phyloP scores from a whole-genome alignment of 2,113 vertebrate genomes.

The Phodopus roborovskii region DNA sequence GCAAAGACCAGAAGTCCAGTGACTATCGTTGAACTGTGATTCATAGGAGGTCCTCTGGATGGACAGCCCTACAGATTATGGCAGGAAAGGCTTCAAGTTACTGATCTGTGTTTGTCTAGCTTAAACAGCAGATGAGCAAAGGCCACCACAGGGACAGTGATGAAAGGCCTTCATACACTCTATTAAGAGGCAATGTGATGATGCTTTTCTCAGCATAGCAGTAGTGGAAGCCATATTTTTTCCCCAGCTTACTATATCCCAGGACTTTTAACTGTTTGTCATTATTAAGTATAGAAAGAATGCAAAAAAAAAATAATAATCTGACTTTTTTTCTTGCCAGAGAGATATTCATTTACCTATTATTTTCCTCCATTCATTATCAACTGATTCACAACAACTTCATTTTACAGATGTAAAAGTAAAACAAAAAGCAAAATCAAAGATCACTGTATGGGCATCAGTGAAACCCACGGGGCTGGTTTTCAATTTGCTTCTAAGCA shows the following conservation, averaged over 20 bases:
- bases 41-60: not conserved
- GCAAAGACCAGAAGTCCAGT: not conserved
- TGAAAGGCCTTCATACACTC: not conserved
- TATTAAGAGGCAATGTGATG: not conserved
- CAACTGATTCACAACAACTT: not conserved
- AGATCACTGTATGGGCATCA: not conserved
- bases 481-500: not conserved
- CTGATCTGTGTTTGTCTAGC: not conserved
- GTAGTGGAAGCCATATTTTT: not conserved
- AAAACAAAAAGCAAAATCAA: not conserved
- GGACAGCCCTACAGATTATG: no score
- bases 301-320: not conserved
- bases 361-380: not conserved
- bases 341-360: not conserved
- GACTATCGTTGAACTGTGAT: not conserved
- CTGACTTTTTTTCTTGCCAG: not conserved
- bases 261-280: not conserved
- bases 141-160: not conserved
- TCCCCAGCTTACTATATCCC: not conserved
- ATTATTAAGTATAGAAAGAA: not conserved
- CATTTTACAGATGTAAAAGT: not conserved
- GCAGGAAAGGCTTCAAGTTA: not conserved
- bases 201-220: not conserved
- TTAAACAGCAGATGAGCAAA: not conserved
- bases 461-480: not conserved